Conservation (phyloP, 1,140 invertebrate genomes). For the Archegozetes longisetosus region DNA sequence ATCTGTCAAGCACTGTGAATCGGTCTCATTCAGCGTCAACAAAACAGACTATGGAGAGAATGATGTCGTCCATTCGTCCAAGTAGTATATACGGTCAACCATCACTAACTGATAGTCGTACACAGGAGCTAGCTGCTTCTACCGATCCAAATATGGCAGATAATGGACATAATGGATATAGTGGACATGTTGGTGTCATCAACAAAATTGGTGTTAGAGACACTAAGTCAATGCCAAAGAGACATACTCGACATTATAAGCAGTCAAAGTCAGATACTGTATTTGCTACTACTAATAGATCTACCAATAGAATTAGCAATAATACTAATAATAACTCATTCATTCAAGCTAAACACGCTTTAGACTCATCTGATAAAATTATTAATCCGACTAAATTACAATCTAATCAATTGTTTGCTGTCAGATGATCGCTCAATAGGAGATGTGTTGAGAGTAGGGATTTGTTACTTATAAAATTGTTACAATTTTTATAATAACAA, state of each 20-base stretch:
- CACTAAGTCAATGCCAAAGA: not conserved
- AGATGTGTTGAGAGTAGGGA: not conserved
- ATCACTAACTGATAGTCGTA: not conserved
- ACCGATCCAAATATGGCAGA: not conserved
- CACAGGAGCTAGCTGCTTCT: not conserved
- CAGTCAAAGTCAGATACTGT: not conserved
- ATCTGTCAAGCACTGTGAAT: not conserved
- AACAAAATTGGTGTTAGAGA: not conserved
- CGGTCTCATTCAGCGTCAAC: not conserved
- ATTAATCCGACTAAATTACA: not conserved
- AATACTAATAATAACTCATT: not conserved
- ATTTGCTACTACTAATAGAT: not conserved
- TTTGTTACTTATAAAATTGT: too few species aligned
- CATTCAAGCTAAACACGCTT: not conserved
- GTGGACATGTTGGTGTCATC: not conserved
- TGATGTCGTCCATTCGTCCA: constrained; percentile 2
- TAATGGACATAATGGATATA: not conserved
- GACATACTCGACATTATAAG: not conserved
- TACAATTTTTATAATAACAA: too few species aligned
- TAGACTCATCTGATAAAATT: not conserved
- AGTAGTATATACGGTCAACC: constrained; percentile 17
- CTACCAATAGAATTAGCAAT: not conserved
- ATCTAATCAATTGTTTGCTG: not conserved
- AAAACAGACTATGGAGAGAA: not conserved
- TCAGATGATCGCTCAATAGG: not conserved